phyloP scores from a whole-genome alignment of 2,113 vertebrate species.

The Gambusia affinis region DNA sequence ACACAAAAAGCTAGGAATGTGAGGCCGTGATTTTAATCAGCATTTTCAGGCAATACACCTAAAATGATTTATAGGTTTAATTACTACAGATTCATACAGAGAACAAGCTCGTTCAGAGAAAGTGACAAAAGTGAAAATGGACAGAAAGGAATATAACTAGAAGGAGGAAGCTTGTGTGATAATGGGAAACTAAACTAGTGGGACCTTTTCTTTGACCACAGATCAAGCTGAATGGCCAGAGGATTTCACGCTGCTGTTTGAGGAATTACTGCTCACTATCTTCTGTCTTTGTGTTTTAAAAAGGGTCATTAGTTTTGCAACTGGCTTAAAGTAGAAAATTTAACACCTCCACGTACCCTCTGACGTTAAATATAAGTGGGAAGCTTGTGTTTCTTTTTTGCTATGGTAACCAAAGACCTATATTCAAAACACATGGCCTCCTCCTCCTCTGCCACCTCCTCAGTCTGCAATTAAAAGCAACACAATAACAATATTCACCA shows the following conservation, averaged over 20 bases:
- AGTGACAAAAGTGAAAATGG: constrained; percentile 30
- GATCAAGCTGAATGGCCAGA: constrained; percentile 46
- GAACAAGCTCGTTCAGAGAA: constrained; percentile 13
- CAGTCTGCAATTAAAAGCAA: constrained; percentile 75
- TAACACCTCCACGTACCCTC: constrained; percentile 73
- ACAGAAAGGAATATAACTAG: constrained; percentile 30
- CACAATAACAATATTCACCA: constrained; percentile 76
- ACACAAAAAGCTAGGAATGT: constrained; percentile 24
- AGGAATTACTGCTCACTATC: constrained; percentile 45
- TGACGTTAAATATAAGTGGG: constrained; percentile 69
- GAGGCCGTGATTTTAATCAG: constrained; percentile 7
- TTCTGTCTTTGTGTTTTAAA: constrained; percentile 56
- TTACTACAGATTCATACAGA: constrained; percentile 33
- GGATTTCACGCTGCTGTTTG: constrained; percentile 40
- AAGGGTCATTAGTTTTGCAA: constrained; percentile 63
- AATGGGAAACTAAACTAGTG: constrained; percentile 50
- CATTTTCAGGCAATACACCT: constrained; percentile 24
- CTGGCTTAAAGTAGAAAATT: constrained; percentile 65
- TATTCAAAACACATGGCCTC: constrained; percentile 70
- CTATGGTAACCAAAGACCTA: constrained; percentile 76
- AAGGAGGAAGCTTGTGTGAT: constrained; percentile 27
- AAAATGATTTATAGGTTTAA: constrained; percentile 66
- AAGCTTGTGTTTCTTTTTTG: constrained; percentile 69
- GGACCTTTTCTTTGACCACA: constrained; percentile 43
- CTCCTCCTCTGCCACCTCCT: constrained; percentile 34